Base-by-base conservation (phyloP, 2,888 invertebrate genomes). In the Apotomis capreana region DNA sequence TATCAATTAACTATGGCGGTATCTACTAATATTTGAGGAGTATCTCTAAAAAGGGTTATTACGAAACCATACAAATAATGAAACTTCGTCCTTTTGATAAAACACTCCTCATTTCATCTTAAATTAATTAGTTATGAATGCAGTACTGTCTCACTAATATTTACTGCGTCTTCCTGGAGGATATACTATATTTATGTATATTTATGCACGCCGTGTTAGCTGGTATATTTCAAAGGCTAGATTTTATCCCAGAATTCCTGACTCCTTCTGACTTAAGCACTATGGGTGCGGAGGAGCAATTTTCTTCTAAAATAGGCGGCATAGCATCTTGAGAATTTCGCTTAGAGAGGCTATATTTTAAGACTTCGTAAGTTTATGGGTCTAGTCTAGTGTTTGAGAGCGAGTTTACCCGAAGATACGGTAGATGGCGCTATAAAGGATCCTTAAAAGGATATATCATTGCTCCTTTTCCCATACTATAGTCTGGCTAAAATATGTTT, bases 171-270 rank as follows among this genome's bases (percentile, higher is more conserved):
- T 49, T 60, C 54, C 59, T 60, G 54, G 36, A 54, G 13, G n/a
- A 68, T 68, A 62, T 71, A 71, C 61, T 71, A 71, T 68, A 67
- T 67, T 68, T 68, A 71, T 71, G 67, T 71, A 71, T 71, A 71
- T 71, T 62, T 71, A 71, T 71, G 67, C 71, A 58, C 15, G 57
- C 51, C 67, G 62, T 71, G 71, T 71, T 68, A 71, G 71, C 71
- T 68, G 61, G 71, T 71, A 68, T 71, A 71, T 71, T 62, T 71
- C 71, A 71, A 71, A 67, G 71, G 71, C 67, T 71, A 68, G 67
- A 71, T 68, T 71, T 71, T 71, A 71, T 71, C 67, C 61, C 12
- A 15, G 59, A 57, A 71, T 71, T 68, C 55, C 61, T 49, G 68
- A 60, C 68, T 65, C 65, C 70, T 60, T 65, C 59, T 70, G 65